Conservation (phyloP, 2,113 vertebrate species). For the Scomber scombrus region DNA sequence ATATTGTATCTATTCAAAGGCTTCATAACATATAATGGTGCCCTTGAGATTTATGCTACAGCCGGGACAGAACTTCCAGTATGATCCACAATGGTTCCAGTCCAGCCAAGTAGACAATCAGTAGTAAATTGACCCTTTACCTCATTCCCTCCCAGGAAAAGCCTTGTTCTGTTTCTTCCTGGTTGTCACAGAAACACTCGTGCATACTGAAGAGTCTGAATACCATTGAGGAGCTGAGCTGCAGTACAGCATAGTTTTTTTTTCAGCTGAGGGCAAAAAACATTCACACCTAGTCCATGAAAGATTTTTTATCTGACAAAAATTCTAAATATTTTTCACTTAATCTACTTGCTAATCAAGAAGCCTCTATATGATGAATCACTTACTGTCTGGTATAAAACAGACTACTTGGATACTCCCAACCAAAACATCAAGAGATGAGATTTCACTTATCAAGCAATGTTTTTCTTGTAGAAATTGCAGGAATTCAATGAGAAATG, state of each 20-base stretch:
- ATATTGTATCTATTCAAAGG: background rate
- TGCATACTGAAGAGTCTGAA: conserved; percentile 36
- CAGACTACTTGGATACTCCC: background rate
- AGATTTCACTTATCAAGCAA: background rate
- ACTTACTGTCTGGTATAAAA: background rate
- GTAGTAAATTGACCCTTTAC: conserved; percentile 58
- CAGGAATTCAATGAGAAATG: background rate
- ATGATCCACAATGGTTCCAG: conserved; percentile 36
- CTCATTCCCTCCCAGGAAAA: conserved; percentile 75
- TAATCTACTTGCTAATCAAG: background rate
- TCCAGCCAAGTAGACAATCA: conserved; percentile 31
- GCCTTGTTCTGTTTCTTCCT: conserved; percentile 82
- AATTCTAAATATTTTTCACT: background rate
- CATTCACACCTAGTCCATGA: conserved; percentile 43
- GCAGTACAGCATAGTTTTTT: conserved; percentile 21
- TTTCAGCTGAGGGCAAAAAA: conserved; percentile 29
- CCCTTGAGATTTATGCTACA: conserved; percentile 25
- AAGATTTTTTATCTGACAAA: background rate
- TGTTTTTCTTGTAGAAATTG: background rate
- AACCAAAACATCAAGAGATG: background rate
- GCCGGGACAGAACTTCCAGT: conserved; percentile 35
- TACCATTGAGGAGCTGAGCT: conserved; percentile 48
- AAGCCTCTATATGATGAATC: background rate
- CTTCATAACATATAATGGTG: conserved; percentile 28
- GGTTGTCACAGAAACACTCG: conserved; percentile 81